Percentiles rank a stretch among this genome's conserved stretches.
phyloP scores from a whole-genome alignment of 2,888 invertebrate genomes.

The Erannis defoliaria region DNA sequence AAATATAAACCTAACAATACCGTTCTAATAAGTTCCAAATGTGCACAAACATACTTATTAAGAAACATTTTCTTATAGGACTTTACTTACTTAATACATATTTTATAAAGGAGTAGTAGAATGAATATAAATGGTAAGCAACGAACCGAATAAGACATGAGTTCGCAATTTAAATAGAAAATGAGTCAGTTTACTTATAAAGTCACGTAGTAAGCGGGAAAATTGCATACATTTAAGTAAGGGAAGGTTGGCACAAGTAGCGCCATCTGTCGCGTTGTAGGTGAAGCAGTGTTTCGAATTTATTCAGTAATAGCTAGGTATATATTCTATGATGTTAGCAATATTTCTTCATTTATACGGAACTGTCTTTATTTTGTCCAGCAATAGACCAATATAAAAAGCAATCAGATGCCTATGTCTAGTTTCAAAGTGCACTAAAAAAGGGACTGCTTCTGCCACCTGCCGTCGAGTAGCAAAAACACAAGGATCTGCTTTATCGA shows the following conservation, averaged over 20 bases:
- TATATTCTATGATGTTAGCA: background rate
- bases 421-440: no score
- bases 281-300: background rate
- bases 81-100: constrained; percentile 67
- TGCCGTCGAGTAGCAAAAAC: constrained; percentile 59
- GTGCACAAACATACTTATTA: constrained; percentile 49
- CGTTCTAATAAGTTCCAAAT: constrained; percentile 44
- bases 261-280: constrained; percentile 63
- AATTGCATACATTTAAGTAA: constrained; percentile 29
- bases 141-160: constrained; percentile 76
- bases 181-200: constrained; percentile 77
- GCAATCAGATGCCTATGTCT: no score
- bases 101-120: constrained; percentile 71
- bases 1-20: background rate
- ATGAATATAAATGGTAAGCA: constrained; percentile 79
- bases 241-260: constrained; percentile 45
- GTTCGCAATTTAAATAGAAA: constrained; percentile 77
- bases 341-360: no score
- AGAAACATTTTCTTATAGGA: constrained; percentile 66
- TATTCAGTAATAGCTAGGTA: background rate
- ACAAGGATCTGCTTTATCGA: constrained; percentile 62
- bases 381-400: no score
- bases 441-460: constrained; percentile 55
- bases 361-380: no score
- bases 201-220: constrained; percentile 73